These are phyloP conservation scores for Archips crataeganus DNA, from an alignment of 2,888 invertebrate species.

Conservation along the genomic window DNA sequence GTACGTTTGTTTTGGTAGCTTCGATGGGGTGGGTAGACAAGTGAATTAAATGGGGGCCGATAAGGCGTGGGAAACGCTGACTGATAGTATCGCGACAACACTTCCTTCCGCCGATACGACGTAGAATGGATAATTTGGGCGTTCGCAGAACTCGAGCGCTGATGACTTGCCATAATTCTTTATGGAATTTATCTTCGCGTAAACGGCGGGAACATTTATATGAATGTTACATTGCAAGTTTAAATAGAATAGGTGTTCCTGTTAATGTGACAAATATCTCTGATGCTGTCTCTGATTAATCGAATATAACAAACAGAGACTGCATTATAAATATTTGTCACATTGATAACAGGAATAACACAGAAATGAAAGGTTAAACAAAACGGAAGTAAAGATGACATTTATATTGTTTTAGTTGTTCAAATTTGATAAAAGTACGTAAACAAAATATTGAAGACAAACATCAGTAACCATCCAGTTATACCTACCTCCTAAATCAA, in stretches of 20 bases:
- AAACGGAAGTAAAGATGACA: too few relatives aligned
- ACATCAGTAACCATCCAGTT: too few relatives aligned
- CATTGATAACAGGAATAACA: too few relatives aligned
- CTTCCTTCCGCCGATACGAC: constrained; percentile 20
- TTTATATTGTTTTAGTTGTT: too few relatives aligned
- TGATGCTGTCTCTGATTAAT: too few relatives aligned
- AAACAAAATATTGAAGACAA: too few relatives aligned
- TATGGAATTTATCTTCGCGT: constrained; percentile 13
- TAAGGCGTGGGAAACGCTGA: constrained; percentile 14
- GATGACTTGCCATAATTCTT: constrained; percentile 23
- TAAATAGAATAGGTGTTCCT: background rate
- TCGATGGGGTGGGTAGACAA: constrained; percentile 11
- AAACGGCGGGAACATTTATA: constrained; percentile 9
- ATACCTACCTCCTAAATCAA: too few relatives aligned
- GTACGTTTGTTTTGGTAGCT: background rate
- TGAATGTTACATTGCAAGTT: background rate
- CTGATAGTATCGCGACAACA: constrained; percentile 20
- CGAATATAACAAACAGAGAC: too few relatives aligned
- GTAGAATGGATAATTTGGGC: constrained; percentile 19
- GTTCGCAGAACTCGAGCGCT: constrained; percentile 12
- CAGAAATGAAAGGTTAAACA: too few relatives aligned
- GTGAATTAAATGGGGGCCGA: constrained; percentile 17
- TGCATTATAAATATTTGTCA: too few relatives aligned
- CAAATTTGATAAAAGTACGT: too few relatives aligned
- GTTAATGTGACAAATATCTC: too few relatives aligned